These are phyloP conservation scores for Hafferia zeledoni DNA, from an alignment of 2,797 vertebrate species.

Conservation along the genomic window DNA sequence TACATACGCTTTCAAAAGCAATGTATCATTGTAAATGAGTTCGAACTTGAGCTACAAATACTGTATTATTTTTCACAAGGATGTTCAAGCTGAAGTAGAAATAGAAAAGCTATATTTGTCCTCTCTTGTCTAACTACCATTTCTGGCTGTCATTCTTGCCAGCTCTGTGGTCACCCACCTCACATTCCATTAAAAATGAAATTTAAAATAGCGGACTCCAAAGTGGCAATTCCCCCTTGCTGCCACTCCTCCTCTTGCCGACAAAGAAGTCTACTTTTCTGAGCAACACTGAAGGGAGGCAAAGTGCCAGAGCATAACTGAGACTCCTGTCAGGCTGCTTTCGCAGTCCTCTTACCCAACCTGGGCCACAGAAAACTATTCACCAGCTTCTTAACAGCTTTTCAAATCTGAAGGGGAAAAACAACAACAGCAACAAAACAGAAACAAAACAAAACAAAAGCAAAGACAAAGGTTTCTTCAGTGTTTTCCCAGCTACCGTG, in stretches of 20 bases:
- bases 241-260: background rate
- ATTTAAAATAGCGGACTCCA: conserved; percentile 27
- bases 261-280: conserved; percentile 55
- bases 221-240: background rate
- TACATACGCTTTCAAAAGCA: background rate
- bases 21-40: background rate
- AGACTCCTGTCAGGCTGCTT: background rate
- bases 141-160: background rate
- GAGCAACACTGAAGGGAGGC: conserved; percentile 27
- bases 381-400: background rate
- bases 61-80: background rate
- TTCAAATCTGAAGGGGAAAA: background rate
- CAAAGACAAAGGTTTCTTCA: background rate
- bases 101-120: background rate
- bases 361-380: background rate
- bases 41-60: background rate
- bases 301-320: background rate
- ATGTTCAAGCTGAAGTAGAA: background rate
- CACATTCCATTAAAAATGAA: conserved; percentile 12
- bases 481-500: background rate
- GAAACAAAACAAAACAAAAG: background rate
- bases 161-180: background rate
- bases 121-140: background rate
- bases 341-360: background rate
- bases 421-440: no score